A percentile compares a stretch with the other conserved stretches of the same genome.
Evolutionary conservation across 2,888 invertebrate genomes (phyloP).

Genomic region (Portevinia maculata): DNA sequence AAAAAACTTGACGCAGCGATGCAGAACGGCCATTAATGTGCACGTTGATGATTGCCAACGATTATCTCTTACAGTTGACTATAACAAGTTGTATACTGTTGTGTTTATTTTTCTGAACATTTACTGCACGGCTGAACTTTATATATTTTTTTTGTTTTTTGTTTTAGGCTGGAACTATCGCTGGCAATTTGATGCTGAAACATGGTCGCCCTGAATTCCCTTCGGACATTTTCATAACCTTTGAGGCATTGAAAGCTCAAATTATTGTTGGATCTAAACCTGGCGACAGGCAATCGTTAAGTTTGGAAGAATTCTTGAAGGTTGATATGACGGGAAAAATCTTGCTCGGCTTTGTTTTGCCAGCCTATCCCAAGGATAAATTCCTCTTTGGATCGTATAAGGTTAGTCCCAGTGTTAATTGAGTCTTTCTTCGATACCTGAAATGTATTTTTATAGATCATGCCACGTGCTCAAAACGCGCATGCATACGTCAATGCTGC

Average conservation of each 20-base stretch:
- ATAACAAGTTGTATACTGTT: not conserved
- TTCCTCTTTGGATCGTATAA: conserved; percentile 87
- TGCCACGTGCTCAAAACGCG: conserved; percentile 88
- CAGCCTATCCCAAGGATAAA: conserved; percentile 83
- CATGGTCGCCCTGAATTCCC: conserved; percentile 86
- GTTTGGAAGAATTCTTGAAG: conserved; percentile 85
- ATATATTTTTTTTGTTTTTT: conserved; percentile 64
- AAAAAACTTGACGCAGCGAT: not conserved
- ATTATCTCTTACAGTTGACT: not conserved
- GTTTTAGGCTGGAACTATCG: conserved; percentile 85
- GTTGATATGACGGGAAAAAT: conserved; percentile 87
- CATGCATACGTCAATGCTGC: conserved; percentile 90
- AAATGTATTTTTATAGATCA: conserved; percentile 84
- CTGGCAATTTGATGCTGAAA: conserved; percentile 88
- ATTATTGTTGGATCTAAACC: conserved; percentile 83
- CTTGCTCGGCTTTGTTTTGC: conserved; percentile 86
- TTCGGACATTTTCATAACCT: conserved; percentile 86
- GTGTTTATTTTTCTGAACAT: not conserved
- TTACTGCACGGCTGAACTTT: conserved; percentile 19
- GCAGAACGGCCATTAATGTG: not conserved
- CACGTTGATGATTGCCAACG: not conserved
- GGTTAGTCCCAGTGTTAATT: conserved; percentile 81
- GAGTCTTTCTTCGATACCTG: not conserved
- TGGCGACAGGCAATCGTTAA: conserved; percentile 78
- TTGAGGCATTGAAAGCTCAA: conserved; percentile 78